These are phyloP conservation scores for Pycnonotus jocosus DNA, from an alignment of 2,113 vertebrate species.

Conservation along the genomic window DNA sequence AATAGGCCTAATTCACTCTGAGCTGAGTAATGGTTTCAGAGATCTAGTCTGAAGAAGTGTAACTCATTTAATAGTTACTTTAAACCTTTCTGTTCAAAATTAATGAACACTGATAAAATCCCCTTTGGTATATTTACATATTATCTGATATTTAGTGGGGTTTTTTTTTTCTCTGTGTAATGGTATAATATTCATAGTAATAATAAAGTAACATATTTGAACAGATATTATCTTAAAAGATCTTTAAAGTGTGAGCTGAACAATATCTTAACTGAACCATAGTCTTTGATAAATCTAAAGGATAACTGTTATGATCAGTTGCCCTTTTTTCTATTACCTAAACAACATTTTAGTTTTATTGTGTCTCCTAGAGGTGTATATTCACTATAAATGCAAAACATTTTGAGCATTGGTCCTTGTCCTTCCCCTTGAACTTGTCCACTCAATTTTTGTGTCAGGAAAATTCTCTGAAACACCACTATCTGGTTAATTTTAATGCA, in stretches of 20 bases:
- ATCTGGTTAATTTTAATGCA: not conserved
- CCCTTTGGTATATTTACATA: not conserved
- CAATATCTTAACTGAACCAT: not conserved
- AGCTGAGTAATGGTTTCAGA: not conserved
- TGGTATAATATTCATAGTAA: not conserved
- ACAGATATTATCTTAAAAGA: not conserved
- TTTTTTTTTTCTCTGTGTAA: not conserved
- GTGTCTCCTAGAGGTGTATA: not conserved
- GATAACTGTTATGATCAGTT: not conserved
- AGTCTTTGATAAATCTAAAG: not conserved
- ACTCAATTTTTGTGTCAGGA: not conserved
- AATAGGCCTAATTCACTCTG: not conserved
- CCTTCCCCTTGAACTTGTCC: not conserved
- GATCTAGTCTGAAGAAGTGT: not conserved
- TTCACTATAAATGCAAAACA: not conserved
- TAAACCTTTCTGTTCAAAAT: not conserved
- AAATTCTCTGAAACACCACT: not conserved
- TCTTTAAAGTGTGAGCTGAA: not conserved
- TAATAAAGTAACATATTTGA: not conserved
- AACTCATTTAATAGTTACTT: not conserved
- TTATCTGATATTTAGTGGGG: not conserved
- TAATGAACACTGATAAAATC: not conserved
- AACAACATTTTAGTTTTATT: not conserved
- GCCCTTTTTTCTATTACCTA: not conserved
- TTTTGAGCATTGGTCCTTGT: not conserved